These are phyloP conservation scores for Aepyceros melampus DNA, from an alignment of 2,113 vertebrate species.

Conservation along the genomic window DNA sequence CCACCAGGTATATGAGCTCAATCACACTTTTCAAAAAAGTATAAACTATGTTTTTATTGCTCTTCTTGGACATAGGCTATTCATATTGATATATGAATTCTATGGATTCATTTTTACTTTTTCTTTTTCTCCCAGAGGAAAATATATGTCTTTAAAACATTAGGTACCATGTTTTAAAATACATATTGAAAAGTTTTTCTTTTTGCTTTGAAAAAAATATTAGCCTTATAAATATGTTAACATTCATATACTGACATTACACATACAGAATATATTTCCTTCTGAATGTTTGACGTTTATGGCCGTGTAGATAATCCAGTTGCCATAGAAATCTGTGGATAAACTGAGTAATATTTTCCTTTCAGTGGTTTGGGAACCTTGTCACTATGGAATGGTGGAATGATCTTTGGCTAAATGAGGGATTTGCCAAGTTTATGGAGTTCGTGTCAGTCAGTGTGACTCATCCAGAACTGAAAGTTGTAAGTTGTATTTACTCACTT, in stretches of 20 bases:
- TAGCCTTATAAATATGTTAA: not conserved
- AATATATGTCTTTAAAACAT: not conserved
- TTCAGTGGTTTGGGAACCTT: slow-evolving; percentile 89
- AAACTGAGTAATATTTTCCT: not conserved
- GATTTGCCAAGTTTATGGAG: slow-evolving; percentile 90
- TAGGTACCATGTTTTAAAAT: not conserved
- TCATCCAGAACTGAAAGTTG: slow-evolving; percentile 86
- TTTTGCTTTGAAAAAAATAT: not conserved
- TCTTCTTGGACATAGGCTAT: not conserved
- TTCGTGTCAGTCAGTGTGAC: slow-evolving; percentile 84
- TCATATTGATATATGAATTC: not conserved
- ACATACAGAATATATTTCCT: not conserved
- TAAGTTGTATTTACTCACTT: slow-evolving; percentile 67
- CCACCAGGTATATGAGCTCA: slow-evolving; percentile 79
- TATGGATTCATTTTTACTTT: not conserved
- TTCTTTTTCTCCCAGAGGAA: not conserved
- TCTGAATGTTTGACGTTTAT: not conserved
- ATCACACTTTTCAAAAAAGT: not conserved
- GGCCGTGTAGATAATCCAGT: not conserved
- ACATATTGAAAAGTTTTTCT: not conserved
- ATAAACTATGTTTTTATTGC: not conserved
- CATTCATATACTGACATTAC: not conserved
- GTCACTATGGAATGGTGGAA: slow-evolving; percentile 92
- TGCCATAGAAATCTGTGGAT: not conserved
- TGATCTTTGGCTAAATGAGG: slow-evolving; percentile 89